Evolutionary conservation across 2,113 vertebrate genomes (phyloP), one percentile per base, ranked within the genome.

Genomic region (Amazona vittata): DNA sequence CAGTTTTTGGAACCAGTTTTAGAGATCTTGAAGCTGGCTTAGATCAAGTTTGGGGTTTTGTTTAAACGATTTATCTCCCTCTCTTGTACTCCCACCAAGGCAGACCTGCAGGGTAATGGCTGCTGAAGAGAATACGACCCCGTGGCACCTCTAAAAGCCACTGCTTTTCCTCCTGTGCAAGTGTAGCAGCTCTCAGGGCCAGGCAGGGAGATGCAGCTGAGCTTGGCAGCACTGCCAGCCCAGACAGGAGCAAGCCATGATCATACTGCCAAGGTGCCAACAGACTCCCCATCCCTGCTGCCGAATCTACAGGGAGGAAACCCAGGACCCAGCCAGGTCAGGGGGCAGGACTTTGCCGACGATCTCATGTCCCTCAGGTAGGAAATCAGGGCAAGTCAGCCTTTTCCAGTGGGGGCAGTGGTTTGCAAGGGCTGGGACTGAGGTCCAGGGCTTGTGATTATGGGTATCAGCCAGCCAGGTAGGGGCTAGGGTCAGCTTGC

Each of bases 11-110:
- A 88, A 64, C 81, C 53, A 5, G 50, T 73, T 92, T 90, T 60
- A 43, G 29, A 60, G 93, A 74, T 77, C 59, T 83, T 93, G 75
- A 93, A 86, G 71, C 50, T 96, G 92, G 5, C 86, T 95, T 60
- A 75, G 73, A 68, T 92, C 88, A 81, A 60, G 35, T 63, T 47
- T 59, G 8, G 50, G 62, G 10, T 9, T 26, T 87, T 67, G 7
- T 80, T 75, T 91, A 67, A 89, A 44, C 75, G 5, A 86, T 90
- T 83, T 86, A 44, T 65, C 22, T 65, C 46, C 20, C 67, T 64
- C n/a, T 43, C 3, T 57, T 59, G 12, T 86, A 22, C 46, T 87
- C 46, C 31, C 41, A 33, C 67, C 46, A 64, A 59, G 44, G 43
- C 71, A 88, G 71, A 88, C 18, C 53, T 77, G 25, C 37, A 83